Evolutionary conservation across 30 jellyfish, hydroid and myxozoan genomes (phyloP), one percentile per base, ranked within the genome.

Genomic region (Aurelia coerulea): DNA sequence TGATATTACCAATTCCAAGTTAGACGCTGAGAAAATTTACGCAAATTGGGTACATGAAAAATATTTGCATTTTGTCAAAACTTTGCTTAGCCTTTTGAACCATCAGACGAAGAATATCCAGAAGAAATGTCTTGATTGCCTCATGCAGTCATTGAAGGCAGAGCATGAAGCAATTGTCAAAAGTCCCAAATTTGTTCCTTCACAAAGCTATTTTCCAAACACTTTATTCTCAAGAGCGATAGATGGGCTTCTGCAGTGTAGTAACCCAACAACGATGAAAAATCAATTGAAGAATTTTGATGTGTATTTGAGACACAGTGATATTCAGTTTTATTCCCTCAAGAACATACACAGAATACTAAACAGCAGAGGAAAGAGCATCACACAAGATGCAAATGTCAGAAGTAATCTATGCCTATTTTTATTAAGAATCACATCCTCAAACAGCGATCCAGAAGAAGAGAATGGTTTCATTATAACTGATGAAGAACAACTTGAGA

Each of bases 21-120:
- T 18, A 15, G 75, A 77, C 74, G 89, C 90, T 23, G 95, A 86
- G 73, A 86, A 76, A 64, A 50, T 77, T 1, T 88, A 16, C 54
- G 92, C 85, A 2, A 23, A 35, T n/a, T 88, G 97, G 97, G 51
- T 46, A 29, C 88, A 79, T 41, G 83, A 80, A n/a, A 65, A 89
- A 72, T 89, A 80, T 63, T 60, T 70, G 18, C 35, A 31, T 10
- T 89, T 72, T 33, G 85, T 89, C 12, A 62, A 56, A 62, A 68
- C 33, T 2, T 29, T 88, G 83, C 70, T 78, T 19, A 62, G 29
- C 34, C 73, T 59, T 17, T 60, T 63, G 17, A 53, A 70, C 51
- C 76, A 66, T 3, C 65, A n/a, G 15, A 52, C 23, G 1, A 71
- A 62, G 60, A 29, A 52, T 4, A 79, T 80, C 31, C 76, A 65